Percentiles rank a stretch among this genome's conserved stretches.
Conservation (phyloP, 2,113 vertebrate genomes). For the Actenoides hombroni region DNA sequence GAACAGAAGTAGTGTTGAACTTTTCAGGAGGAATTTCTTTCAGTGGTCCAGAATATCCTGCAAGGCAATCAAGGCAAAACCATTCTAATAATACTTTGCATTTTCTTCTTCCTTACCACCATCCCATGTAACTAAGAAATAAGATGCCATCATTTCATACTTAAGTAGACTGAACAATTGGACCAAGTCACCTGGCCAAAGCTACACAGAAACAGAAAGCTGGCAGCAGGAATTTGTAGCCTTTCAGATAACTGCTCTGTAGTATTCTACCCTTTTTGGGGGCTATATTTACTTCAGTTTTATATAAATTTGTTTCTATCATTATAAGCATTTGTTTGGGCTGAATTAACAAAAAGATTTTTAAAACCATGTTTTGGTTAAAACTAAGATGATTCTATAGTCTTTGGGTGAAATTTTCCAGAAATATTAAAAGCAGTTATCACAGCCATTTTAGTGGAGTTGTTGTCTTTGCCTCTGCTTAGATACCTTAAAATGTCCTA, state of each 20-base stretch:
- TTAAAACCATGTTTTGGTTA: background rate
- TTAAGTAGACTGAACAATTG: background rate
- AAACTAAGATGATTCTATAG: background rate
- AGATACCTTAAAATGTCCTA: background rate
- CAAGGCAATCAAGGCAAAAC: background rate
- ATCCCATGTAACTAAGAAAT: background rate
- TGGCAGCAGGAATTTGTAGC: background rate
- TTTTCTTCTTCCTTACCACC: background rate
- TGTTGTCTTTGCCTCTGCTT: background rate
- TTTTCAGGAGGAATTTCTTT: slow-evolving; percentile 91
- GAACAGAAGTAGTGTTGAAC: slow-evolving; percentile 91
- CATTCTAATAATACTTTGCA: background rate
- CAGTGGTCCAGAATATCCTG: slow-evolving; percentile 91
- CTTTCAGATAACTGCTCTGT: background rate
- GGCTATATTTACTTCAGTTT: background rate
- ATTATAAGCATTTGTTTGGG: background rate
- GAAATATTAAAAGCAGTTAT: background rate
- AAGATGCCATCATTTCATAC: background rate
- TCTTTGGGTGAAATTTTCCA: background rate
- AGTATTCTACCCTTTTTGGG: background rate
- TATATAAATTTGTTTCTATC: background rate
- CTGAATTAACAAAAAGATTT: background rate
- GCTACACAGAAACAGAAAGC: background rate
- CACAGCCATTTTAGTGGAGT: background rate
- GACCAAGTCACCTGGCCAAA: background rate